Conservation (phyloP, 2,797 vertebrate genomes). For the Enteromius argenteus region DNA sequence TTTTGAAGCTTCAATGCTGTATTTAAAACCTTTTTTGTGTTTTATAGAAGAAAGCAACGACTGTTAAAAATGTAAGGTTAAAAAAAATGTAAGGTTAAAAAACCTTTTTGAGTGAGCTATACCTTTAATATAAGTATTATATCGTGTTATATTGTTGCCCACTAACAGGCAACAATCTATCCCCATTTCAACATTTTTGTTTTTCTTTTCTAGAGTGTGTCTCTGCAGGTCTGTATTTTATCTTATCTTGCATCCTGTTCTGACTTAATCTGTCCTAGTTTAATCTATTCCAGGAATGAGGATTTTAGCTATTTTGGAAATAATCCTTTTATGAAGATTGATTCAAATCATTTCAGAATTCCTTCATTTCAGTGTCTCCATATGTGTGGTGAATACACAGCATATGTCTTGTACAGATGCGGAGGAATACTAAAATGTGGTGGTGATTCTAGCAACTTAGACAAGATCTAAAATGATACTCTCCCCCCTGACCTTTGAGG, state of each 20-base stretch:
- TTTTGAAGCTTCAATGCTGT: background rate
- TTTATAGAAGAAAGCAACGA: background rate
- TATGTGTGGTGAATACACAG: background rate
- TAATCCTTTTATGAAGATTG: conserved; percentile 13
- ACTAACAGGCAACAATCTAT: background rate
- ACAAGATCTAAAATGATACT: background rate
- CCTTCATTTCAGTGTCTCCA: background rate
- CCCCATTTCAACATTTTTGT: background rate
- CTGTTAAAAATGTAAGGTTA: background rate
- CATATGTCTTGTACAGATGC: background rate
- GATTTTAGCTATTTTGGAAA: conserved; percentile 26
- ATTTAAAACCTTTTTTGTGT: background rate
- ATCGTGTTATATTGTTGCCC: background rate
- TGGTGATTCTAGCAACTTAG: background rate
- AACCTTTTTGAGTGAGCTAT: background rate
- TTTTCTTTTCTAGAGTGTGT: background rate
- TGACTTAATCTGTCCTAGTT: conserved; percentile 41
- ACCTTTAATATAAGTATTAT: background rate
- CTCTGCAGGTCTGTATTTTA: conserved; percentile 2
- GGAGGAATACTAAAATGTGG: background rate
- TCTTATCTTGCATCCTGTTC: conserved; percentile 31
- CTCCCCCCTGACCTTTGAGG: background rate
- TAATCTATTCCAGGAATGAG: conserved; percentile 32
- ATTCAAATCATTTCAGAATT: background rate
- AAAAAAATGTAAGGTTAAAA: background rate